A percentile compares a stretch with the other conserved stretches of the same genome.
Conservation (phyloP, 1,140 invertebrate species). For the Lepidurus packardi region DNA sequence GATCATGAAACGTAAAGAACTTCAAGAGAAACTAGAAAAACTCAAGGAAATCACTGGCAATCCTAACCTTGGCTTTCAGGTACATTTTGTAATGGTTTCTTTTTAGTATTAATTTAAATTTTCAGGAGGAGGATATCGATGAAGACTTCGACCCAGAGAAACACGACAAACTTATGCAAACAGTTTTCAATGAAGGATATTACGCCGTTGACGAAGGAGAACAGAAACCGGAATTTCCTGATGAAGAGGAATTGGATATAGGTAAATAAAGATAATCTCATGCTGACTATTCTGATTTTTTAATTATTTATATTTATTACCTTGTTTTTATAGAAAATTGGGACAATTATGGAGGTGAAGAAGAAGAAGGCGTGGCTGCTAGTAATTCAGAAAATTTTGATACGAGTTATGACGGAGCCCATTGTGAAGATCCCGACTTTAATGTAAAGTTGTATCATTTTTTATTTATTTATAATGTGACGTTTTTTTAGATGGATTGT, state of each 20-base stretch:
- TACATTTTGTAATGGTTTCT: conserved; percentile 7
- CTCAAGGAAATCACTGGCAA: conserved; percentile 83
- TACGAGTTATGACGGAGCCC: conserved; percentile 43
- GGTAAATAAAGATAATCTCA: conserved; percentile 32
- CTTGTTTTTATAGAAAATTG: conserved; percentile 58
- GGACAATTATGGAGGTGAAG: conserved; percentile 59
- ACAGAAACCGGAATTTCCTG: conserved; percentile 72
- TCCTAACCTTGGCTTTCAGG: conserved; percentile 27
- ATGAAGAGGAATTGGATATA: conserved; percentile 61
- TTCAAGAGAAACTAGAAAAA: conserved; percentile 78
- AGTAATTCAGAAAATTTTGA: conserved; percentile 38
- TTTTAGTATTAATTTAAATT: background rate
- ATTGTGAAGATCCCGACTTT: conserved; percentile 75
- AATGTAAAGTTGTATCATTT: conserved; percentile 53
- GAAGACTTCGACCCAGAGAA: conserved; percentile 89
- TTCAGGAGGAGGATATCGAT: conserved; percentile 57
- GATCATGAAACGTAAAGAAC: conserved; percentile 81
- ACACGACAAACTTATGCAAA: conserved; percentile 79
- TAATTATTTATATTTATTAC: conserved; percentile 26
- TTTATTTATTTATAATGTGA: background rate
- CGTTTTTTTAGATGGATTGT: conserved; percentile 67
- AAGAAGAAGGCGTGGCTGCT: conserved; percentile 43
- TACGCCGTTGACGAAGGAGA: conserved; percentile 63
- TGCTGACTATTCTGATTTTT: background rate
- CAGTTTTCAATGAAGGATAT: conserved; percentile 80